Base-by-base conservation (phyloP, 2,797 vertebrate genomes). In the Gobionotothen gibberifrons region DNA sequence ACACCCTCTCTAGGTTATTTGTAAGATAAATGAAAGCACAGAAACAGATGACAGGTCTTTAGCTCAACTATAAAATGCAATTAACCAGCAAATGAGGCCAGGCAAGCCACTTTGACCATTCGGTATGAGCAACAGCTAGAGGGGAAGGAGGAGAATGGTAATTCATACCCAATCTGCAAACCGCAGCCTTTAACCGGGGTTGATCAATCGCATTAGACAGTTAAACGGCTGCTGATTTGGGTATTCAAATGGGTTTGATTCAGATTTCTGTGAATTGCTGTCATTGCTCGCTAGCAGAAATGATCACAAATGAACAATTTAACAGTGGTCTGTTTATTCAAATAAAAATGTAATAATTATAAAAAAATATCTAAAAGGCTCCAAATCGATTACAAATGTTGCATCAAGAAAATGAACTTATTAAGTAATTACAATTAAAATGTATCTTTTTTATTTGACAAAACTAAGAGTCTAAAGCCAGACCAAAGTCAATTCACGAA, bases 31-130 rank as follows among this genome's bases (percentile, higher is more conserved):
- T 95, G 93, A 93, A 94, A 93, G 78, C 89, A 90, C 85, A 91
- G 93, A 93, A 94, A 94, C 94, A 94, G 90, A 94, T 95, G 94
- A 95, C 94, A 95, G 94, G 93, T 94, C 93, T 94, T 94, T 94
- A 95, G 92, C 94, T 95, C 92, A 94, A 93, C 92, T 94, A 95
- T 93, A 94, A 97, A 96, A 97, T 94, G 95, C 95, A 97, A 96
- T 97, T 97, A 97, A 96, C 94, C 94, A 95, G 95, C 93, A 96
- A 96, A 96, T 96, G 96, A 96, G 94, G 90, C 94, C 94, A 95
- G 93, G 92, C 92, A 94, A 95, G 95, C 87, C 84, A 93, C 94
- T 94, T 93, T 92, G 95, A 96, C 95, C 93, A 96, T 94, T 95
- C 91, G 85, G 95, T 91, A 89, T 84, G 84, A 93, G 94, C 93